A percentile compares a stretch with the other conserved stretches of the same genome.
Evolutionary conservation across 2,888 invertebrate genomes (phyloP).

Genomic region (Xestobium rufovillosum): DNA sequence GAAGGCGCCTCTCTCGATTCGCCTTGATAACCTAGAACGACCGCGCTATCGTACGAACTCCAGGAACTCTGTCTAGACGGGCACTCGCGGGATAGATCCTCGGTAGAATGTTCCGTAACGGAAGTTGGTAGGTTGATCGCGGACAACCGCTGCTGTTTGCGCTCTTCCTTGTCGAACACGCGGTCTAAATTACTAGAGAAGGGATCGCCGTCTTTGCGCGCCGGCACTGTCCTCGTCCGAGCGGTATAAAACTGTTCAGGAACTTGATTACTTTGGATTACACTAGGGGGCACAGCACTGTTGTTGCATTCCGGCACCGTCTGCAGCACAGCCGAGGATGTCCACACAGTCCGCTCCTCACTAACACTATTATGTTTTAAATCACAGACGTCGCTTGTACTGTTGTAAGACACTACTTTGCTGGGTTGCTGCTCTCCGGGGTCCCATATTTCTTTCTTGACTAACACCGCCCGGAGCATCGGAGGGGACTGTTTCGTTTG

Average conservation of each 20-base stretch:
- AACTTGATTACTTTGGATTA: slow-evolving; percentile 33
- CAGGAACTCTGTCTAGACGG: slow-evolving; percentile 68
- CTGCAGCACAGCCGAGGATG: slow-evolving; percentile 39
- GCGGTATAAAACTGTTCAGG: slow-evolving; percentile 24
- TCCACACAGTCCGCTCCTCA: slow-evolving; percentile 43
- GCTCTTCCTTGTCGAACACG: slow-evolving; percentile 62
- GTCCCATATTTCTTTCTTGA: slow-evolving; percentile 60
- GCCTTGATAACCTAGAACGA: slow-evolving; percentile 51
- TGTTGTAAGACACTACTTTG: slow-evolving; percentile 22
- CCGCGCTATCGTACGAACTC: slow-evolving; percentile 71
- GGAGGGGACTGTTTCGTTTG: slow-evolving; percentile 30
- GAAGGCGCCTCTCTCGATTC: slow-evolving; percentile 55
- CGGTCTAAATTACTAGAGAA: slow-evolving; percentile 65
- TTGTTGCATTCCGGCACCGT: slow-evolving; percentile 27
- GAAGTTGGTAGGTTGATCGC: slow-evolving; percentile 41
- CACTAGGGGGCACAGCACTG: slow-evolving; percentile 31
- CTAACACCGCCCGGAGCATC: slow-evolving; percentile 34
- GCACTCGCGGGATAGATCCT: slow-evolving; percentile 42
- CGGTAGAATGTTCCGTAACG: slow-evolving; percentile 25
- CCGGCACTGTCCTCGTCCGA: slow-evolving; percentile 13
- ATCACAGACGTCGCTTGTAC: slow-evolving; percentile 40
- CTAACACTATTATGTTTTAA: slow-evolving; percentile 26
- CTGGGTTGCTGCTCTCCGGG: slow-evolving; percentile 48
- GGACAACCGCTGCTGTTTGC: slow-evolving; percentile 40
- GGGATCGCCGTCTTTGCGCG: slow-evolving; percentile 51